Evolutionary conservation across 2,888 invertebrate species (phyloP).

Genomic region (Sarcophaga caerulescens): DNA sequence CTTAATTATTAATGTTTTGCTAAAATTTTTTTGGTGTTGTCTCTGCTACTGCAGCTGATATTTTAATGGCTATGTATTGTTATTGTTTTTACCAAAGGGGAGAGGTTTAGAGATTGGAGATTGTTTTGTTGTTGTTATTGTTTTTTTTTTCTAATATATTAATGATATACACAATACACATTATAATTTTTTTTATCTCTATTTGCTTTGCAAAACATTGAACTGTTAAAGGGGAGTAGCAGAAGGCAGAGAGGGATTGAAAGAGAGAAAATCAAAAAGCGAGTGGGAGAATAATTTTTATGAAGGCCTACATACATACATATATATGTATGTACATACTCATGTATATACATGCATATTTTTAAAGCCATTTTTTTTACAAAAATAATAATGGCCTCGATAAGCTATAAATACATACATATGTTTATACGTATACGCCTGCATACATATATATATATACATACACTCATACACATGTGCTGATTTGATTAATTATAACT

Average conservation of each 20-base stretch:
- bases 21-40: too few relatives aligned
- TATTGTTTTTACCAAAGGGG: too few relatives aligned
- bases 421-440: background rate
- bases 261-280: background rate
- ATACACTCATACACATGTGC: background rate
- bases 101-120: too few relatives aligned
- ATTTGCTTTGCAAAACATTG: constrained; percentile 20
- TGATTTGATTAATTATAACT: constrained; percentile 8
- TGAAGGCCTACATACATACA: background rate
- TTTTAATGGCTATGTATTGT: too few relatives aligned
- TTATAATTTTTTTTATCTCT: background rate
- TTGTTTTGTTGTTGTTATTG: too few relatives aligned
- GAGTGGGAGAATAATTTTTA: too few relatives aligned
- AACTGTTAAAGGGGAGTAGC: constrained; percentile 27
- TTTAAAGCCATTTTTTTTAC: constrained; percentile 19
- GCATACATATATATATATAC: too few relatives aligned
- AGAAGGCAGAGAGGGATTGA: background rate
- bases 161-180: too few relatives aligned
- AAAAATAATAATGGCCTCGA: constrained; percentile 57
- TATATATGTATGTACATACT: background rate
- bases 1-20: too few relatives aligned
- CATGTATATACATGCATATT: background rate
- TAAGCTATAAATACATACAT: constrained; percentile 53
- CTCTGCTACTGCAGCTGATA: too few relatives aligned
- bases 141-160: too few relatives aligned